Evolutionary conservation across 1,140 invertebrate species (phyloP).

Genomic region (Bombus consobrinus): DNA sequence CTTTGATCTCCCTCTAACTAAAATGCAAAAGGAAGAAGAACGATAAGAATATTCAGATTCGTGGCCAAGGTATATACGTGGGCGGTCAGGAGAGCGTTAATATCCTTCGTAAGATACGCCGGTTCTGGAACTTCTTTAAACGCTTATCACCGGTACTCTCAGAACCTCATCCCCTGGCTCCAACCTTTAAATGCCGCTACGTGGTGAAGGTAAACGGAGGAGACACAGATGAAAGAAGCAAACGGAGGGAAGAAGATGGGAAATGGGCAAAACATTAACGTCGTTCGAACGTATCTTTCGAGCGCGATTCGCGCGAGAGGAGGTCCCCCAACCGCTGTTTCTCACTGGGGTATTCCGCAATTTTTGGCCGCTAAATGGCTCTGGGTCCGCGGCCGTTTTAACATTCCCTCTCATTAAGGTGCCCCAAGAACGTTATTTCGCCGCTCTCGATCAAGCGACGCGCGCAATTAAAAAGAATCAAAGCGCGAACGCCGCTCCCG

Average conservation of each 20-base stretch:
- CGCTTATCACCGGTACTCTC: slow-evolving; percentile 50
- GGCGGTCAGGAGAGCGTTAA: slow-evolving; percentile 54
- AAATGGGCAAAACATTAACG: slow-evolving; percentile 39
- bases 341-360: slow-evolving; percentile 51
- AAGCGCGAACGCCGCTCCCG: slow-evolving; percentile 1
- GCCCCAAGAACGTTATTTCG: slow-evolving; percentile 58
- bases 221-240: background rate
- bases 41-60: background rate
- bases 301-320: slow-evolving; percentile 41
- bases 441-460: slow-evolving; percentile 48
- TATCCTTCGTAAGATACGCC: slow-evolving; percentile 39
- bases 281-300: slow-evolving; percentile 39
- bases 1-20: background rate
- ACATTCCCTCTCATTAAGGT: slow-evolving; percentile 62
- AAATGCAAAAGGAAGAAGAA: background rate
- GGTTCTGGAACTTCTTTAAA: slow-evolving; percentile 38
- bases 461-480: slow-evolving; percentile 54
- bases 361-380: slow-evolving; percentile 54
- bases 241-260: background rate
- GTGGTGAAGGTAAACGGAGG: background rate
- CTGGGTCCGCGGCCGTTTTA: slow-evolving; percentile 48
- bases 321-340: background rate
- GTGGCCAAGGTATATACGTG: slow-evolving; percentile 28
- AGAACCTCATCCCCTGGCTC: background rate
- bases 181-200: slow-evolving; percentile 16